A percentile compares a stretch with the other conserved stretches of the same genome.
phyloP scores from a whole-genome alignment of 2,113 vertebrate genomes.

The Periophthalmodon schlosseri region DNA sequence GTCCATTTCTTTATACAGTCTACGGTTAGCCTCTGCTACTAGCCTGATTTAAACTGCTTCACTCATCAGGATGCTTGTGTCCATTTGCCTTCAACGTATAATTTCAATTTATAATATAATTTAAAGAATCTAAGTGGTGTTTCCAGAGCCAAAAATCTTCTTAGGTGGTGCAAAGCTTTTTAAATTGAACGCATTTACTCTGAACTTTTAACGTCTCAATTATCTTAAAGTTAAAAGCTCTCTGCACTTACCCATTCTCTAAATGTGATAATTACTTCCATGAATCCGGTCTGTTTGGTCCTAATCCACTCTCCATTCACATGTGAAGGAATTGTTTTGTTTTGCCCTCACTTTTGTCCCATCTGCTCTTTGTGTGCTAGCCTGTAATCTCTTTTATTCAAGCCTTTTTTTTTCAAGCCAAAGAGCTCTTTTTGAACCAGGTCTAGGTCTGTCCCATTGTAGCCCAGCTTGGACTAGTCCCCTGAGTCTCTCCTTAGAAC shows the following conservation, averaged over 20 bases:
- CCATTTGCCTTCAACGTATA: no score
- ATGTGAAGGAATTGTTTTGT: slow-evolving; percentile 8
- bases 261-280: neutral
- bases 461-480: slow-evolving; percentile 46
- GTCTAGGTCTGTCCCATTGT: slow-evolving; percentile 36
- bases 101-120: no score
- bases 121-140: no score
- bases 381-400: slow-evolving; percentile 52
- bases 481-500: slow-evolving; percentile 63
- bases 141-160: no score
- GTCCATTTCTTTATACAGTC: no score
- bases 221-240: neutral
- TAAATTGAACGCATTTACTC: neutral
- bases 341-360: slow-evolving; percentile 9
- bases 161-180: no score
- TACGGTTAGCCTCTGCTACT: no score
- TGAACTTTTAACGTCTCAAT: neutral
- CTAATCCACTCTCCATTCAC: slow-evolving; percentile 19
- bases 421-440: neutral
- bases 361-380: slow-evolving; percentile 27
- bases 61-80: no score
- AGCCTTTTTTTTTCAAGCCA: neutral
- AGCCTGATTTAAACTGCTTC: no score
- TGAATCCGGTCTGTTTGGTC: neutral
- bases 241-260: neutral